Conservation (phyloP, 1,140 invertebrate genomes). For the Ylistrum balloti region DNA sequence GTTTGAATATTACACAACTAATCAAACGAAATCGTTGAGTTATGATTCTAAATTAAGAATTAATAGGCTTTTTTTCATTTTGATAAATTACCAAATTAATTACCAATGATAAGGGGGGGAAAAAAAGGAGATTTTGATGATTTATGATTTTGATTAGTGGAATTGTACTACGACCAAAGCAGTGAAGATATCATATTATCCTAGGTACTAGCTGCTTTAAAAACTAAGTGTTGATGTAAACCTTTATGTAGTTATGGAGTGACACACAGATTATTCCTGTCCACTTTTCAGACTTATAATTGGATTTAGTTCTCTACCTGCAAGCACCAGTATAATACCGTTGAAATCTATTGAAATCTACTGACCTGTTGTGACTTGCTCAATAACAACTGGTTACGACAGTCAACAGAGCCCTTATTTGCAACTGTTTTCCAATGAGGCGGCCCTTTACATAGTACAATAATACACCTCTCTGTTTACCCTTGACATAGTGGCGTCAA, state of each 20-base stretch:
- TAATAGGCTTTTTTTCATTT: not conserved
- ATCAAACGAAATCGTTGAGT: not conserved
- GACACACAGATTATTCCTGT: not conserved
- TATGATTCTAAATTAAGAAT: not conserved
- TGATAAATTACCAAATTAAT: no score
- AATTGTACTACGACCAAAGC: not conserved
- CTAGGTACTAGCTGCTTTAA: not conserved
- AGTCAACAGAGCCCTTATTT: conserved; percentile 30
- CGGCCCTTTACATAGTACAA: conserved; percentile 11
- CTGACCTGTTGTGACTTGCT: conserved; percentile 17
- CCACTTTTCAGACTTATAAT: conserved; percentile 35
- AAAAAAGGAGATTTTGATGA: not conserved
- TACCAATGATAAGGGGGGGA: not conserved
- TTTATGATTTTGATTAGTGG: not conserved
- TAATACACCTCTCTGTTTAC: conserved; percentile 8
- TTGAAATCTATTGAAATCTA: not conserved
- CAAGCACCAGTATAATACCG: not conserved
- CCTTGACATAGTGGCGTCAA: not conserved
- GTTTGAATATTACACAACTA: not conserved
- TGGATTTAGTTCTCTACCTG: conserved; percentile 12
- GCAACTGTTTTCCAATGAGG: conserved; percentile 17
- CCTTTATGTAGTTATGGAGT: not conserved
- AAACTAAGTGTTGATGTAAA: not conserved
- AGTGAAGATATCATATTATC: not conserved
- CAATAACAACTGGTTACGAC: conserved; percentile 12